phyloP scores from a whole-genome alignment of 37 sponge, comb jelly and placozoan genomes.

The Dysidea cf. avara region DNA sequence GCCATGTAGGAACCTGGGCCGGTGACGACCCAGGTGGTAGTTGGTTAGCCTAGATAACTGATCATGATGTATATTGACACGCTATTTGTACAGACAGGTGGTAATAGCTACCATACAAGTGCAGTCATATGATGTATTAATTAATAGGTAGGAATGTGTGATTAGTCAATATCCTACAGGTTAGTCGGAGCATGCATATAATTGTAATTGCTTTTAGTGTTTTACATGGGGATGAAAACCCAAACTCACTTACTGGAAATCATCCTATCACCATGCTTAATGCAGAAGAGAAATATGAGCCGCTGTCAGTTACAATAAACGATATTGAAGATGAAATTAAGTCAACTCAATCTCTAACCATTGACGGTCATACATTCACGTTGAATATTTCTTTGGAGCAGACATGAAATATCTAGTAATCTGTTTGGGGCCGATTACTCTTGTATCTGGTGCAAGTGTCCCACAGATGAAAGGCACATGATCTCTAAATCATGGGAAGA shows the following conservation, averaged over 20 bases:
- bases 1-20: no score
- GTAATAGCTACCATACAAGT: no score
- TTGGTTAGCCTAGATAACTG: no score
- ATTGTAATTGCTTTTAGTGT: constrained; percentile 4
- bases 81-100: no score
- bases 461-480: neutral
- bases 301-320: neutral
- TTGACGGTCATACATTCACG: neutral
- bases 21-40: no score
- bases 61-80: no score
- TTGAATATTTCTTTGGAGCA: constrained; percentile 20
- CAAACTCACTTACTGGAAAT: constrained; percentile 9
- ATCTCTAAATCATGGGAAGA: neutral
- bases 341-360: neutral
- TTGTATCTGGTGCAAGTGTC: constrained; percentile 26
- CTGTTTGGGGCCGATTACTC: neutral
- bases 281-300: constrained; percentile 5
- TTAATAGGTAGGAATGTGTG: no score
- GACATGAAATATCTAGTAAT: constrained; percentile 13
- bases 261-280: constrained; percentile 1
- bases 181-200: constrained; percentile 4
- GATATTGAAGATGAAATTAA: neutral
- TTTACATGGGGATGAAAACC: neutral
- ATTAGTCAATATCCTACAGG: no score
- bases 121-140: no score